Percentiles rank a stretch among this genome's conserved stretches.
phyloP scores from a whole-genome alignment of 2,888 invertebrate species.

The Celastrina argiolus region DNA sequence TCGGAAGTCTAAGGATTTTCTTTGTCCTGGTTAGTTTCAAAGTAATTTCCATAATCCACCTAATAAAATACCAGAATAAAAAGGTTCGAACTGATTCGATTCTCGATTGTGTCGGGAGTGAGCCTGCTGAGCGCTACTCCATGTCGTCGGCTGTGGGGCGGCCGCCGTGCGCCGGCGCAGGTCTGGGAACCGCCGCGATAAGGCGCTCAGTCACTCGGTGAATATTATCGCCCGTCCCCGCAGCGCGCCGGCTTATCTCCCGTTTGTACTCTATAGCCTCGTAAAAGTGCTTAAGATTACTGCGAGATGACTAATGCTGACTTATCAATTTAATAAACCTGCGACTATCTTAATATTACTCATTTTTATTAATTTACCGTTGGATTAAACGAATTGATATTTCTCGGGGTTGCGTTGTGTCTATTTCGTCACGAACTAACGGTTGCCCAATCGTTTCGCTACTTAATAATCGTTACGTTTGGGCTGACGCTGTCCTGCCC shows the following conservation, averaged over 20 bases:
- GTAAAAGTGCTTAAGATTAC: constrained; percentile 6
- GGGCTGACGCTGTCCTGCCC: background rate
- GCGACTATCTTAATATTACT: background rate
- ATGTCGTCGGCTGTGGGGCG: background rate
- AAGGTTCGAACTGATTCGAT: too few relatives aligned
- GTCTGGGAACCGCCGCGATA: constrained; percentile 11
- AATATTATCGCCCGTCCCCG: background rate
- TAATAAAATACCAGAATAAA: too few relatives aligned
- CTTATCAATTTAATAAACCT: background rate
- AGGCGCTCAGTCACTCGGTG: background rate
- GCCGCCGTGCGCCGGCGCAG: background rate
- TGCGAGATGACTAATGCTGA: background rate
- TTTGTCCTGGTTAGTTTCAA: too few relatives aligned
- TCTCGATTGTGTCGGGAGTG: too few relatives aligned
- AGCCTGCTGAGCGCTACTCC: background rate
- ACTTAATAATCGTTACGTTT: background rate
- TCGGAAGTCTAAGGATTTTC: too few relatives aligned
- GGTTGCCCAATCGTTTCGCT: background rate
- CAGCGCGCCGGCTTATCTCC: background rate
- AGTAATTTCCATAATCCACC: too few relatives aligned
- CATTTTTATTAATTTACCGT: background rate
- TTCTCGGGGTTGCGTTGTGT: background rate
- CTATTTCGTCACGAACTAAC: background rate
- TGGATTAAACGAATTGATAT: background rate
- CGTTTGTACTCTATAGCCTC: background rate